Conservation (phyloP, 1,140 invertebrate genomes). For the Leucophenga varia region DNA sequence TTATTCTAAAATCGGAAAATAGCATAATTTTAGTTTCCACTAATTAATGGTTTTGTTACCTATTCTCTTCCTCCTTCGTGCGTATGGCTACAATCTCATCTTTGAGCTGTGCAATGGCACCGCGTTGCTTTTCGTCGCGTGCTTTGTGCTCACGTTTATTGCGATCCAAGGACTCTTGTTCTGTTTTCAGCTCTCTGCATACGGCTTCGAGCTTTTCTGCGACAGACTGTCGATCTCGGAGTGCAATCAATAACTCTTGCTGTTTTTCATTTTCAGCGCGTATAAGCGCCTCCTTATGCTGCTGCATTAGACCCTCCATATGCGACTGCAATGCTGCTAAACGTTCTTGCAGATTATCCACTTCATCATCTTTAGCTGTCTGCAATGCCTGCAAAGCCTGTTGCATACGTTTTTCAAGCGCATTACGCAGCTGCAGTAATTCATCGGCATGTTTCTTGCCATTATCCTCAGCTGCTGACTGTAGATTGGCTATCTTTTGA, state of each 20-base stretch:
- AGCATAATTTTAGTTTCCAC: background rate
- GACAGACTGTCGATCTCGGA: constrained; percentile 82
- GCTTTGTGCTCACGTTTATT: constrained; percentile 67
- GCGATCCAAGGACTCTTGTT: constrained; percentile 69
- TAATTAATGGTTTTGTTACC: constrained; percentile 53
- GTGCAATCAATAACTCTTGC: constrained; percentile 81
- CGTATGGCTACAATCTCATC: constrained; percentile 72
- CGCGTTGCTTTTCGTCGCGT: constrained; percentile 71
- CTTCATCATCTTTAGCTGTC: constrained; percentile 74
- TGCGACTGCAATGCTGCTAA: constrained; percentile 73
- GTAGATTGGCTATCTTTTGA: constrained; percentile 70
- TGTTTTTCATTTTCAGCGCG: constrained; percentile 87
- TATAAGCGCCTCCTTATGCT: constrained; percentile 80
- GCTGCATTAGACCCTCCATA: constrained; percentile 75
- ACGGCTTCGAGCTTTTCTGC: constrained; percentile 72
- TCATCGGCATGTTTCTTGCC: constrained; percentile 76
- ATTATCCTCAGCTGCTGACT: constrained; percentile 72
- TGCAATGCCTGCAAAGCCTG: constrained; percentile 70
- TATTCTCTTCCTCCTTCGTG: constrained; percentile 68
- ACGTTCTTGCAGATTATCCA: constrained; percentile 69
- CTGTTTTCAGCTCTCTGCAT: constrained; percentile 70
- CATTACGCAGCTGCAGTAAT: constrained; percentile 70
- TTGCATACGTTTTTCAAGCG: constrained; percentile 73
- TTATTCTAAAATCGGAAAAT: constrained; percentile 26
- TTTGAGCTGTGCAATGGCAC: constrained; percentile 69